Evolutionary conservation across 1,140 invertebrate genomes (phyloP).

Genomic region (Nebria ingens): DNA sequence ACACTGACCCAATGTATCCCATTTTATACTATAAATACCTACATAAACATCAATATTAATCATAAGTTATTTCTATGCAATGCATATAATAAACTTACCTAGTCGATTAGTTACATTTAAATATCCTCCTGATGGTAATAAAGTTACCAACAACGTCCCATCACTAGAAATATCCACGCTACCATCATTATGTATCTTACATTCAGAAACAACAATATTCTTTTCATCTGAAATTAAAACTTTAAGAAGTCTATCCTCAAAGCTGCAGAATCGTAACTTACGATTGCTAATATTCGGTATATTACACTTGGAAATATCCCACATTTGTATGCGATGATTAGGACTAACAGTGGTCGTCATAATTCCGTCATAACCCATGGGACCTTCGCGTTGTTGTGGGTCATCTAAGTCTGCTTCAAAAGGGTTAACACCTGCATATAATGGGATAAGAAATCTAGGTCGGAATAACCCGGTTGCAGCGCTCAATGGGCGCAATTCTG

Average conservation of each 20-base stretch:
- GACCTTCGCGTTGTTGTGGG: constrained; percentile 25
- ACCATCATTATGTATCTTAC: constrained; percentile 79
- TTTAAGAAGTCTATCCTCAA: constrained; percentile 7
- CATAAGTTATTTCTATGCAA: background rate
- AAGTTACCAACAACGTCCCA: constrained; percentile 63
- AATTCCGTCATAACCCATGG: constrained; percentile 27
- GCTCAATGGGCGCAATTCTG: constrained; percentile 23
- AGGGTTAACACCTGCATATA: constrained; percentile 30
- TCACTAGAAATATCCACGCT: constrained; percentile 76
- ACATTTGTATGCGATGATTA: constrained; percentile 70
- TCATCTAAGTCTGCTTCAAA: constrained; percentile 34
- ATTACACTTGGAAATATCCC: constrained; percentile 62
- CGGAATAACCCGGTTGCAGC: constrained; percentile 23
- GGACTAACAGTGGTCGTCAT: constrained; percentile 33
- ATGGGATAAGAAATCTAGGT: constrained; percentile 34
- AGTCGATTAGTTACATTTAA: constrained; percentile 52
- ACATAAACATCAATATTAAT: constrained; percentile 16
- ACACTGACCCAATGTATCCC: constrained; percentile 61
- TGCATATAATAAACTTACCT: constrained; percentile 42
- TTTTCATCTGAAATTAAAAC: constrained; percentile 43
- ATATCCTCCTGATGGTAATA: constrained; percentile 52
- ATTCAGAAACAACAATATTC: constrained; percentile 70
- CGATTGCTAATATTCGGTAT: constrained; percentile 67
- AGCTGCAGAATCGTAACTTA: constrained; percentile 33
- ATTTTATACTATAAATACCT: constrained; percentile 71